These are phyloP conservation scores for Leptothorax acervorum DNA, from an alignment of 2,888 invertebrate genomes.

Conservation along the genomic window DNA sequence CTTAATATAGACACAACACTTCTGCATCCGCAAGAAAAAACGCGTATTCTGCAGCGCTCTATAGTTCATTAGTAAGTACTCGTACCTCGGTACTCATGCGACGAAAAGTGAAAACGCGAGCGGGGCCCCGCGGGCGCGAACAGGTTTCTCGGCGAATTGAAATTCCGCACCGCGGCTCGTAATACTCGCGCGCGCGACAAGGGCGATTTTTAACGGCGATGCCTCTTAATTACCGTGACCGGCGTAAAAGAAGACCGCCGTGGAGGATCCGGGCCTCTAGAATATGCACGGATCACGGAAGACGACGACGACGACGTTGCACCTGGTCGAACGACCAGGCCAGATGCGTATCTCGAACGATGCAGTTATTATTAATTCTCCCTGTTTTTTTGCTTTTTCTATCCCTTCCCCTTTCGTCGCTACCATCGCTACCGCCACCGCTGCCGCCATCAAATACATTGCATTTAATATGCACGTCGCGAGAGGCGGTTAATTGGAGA, in stretches of 20 bases:
- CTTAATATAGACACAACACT: neutral
- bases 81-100: neutral
- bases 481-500: conserved; percentile 54
- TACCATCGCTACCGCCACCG: neutral
- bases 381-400: conserved; percentile 14
- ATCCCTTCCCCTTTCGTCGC: neutral
- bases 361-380: conserved; percentile 76
- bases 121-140: conserved; percentile 37
- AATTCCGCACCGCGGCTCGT: conserved; percentile 63
- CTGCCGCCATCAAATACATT: conserved; percentile 63
- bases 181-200: conserved; percentile 32
- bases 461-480: conserved; percentile 75
- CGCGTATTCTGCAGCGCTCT: neutral
- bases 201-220: conserved; percentile 76
- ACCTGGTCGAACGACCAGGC: conserved; percentile 73
- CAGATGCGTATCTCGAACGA: conserved; percentile 75
- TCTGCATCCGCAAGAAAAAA: neutral
- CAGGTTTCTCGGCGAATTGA: conserved; percentile 70
- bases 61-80: neutral
- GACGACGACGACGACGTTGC: conserved; percentile 65
- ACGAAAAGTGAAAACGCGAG: conserved; percentile 57
- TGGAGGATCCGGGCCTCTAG: conserved; percentile 69
- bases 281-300: conserved; percentile 73
- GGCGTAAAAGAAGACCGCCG: conserved; percentile 66
- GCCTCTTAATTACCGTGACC: conserved; percentile 81